These are phyloP conservation scores for Nannospalax galili DNA, from an alignment of 2,113 vertebrate genomes.

Conservation along the genomic window DNA sequence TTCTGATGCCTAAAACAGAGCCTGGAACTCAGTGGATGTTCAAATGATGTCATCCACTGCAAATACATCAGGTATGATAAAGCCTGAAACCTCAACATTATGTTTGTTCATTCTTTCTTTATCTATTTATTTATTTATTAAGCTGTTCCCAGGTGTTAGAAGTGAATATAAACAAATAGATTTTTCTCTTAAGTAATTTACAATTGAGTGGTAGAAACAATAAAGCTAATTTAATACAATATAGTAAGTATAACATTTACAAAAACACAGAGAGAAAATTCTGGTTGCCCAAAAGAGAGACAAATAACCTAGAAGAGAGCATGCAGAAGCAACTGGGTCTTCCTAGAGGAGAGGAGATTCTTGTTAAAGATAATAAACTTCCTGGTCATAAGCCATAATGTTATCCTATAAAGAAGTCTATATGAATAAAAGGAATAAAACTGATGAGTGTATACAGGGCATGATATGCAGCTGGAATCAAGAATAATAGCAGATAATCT, in stretches of 20 bases:
- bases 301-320: background rate
- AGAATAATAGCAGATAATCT: background rate
- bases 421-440: background rate
- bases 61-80: background rate
- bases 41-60: background rate
- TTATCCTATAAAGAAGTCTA: background rate
- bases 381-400: background rate
- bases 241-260: background rate
- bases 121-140: background rate
- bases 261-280: background rate
- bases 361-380: background rate
- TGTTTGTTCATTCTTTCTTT: background rate
- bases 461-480: background rate
- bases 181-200: background rate
- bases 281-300: background rate
- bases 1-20: background rate
- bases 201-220: background rate
- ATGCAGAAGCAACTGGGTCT: background rate
- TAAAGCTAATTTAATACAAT: background rate
- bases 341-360: background rate
- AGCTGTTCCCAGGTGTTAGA: background rate
- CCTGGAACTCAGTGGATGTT: background rate
- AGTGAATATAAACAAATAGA: background rate
- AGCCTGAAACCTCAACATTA: background rate
- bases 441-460: background rate